These are phyloP conservation scores for Cuniculus paca DNA, from an alignment of 2,797 vertebrate genomes.

Conservation along the genomic window DNA sequence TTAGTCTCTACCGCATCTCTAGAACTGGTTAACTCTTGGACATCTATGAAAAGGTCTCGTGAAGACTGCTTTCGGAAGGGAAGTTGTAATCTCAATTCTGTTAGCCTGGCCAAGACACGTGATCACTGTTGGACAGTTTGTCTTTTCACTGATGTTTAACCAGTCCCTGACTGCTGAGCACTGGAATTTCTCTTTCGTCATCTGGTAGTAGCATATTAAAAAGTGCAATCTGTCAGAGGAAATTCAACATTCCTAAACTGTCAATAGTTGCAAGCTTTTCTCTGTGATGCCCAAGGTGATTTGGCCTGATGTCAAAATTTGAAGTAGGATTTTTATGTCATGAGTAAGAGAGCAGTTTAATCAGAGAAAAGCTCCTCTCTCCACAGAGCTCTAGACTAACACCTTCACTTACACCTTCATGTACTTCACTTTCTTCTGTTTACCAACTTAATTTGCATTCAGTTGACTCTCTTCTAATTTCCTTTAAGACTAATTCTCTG, in stretches of 20 bases:
- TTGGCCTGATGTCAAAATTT: not conserved
- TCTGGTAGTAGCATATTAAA: not conserved
- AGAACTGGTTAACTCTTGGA: slow-evolving; percentile 5
- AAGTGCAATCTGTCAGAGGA: not conserved
- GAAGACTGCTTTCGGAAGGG: not conserved
- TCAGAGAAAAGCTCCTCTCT: not conserved
- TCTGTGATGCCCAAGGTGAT: not conserved
- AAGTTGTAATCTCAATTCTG: not conserved
- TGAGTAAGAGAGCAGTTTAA: not conserved
- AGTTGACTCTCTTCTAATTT: not conserved
- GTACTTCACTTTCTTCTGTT: not conserved
- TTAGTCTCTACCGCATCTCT: not conserved
- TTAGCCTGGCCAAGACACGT: not conserved
- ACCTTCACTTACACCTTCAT: not conserved
- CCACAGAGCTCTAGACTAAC: not conserved
- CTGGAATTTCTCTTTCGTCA: not conserved
- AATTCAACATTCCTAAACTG: not conserved
- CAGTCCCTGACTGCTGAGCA: not conserved
- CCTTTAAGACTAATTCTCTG: not conserved
- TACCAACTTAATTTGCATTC: not conserved
- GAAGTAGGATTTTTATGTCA: not conserved
- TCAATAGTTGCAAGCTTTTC: not conserved
- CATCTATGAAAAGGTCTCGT: not conserved
- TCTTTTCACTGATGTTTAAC: not conserved
- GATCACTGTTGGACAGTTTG: not conserved